These are phyloP conservation scores for Epinephelus fuscoguttatus DNA, from an alignment of 2,113 vertebrate species.

Conservation along the genomic window DNA sequence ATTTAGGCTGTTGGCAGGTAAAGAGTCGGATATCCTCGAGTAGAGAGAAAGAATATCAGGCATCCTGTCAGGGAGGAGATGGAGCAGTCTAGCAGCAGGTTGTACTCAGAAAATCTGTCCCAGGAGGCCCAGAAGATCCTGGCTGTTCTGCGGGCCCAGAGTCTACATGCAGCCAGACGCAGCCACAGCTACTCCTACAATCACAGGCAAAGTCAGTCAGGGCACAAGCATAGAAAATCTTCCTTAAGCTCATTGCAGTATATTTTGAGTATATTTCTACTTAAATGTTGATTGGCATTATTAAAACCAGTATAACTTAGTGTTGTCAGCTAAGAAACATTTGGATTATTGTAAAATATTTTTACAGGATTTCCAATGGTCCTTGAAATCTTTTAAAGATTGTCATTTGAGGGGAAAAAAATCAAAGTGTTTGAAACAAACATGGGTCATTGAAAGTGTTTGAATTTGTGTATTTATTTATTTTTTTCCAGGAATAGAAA, in stretches of 20 bases:
- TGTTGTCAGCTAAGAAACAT: not conserved
- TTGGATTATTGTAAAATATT: not conserved
- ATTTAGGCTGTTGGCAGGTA: slow-evolving; percentile 22
- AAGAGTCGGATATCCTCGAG: slow-evolving; percentile 30
- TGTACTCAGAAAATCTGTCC: slow-evolving; percentile 87
- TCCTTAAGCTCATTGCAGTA: not conserved
- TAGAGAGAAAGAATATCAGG: slow-evolving; percentile 24
- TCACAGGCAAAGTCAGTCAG: slow-evolving; percentile 77
- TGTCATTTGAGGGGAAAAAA: no score
- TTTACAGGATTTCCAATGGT: not conserved
- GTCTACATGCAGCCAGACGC: slow-evolving; percentile 39
- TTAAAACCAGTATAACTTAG: not conserved
- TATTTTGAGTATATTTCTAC: not conserved
- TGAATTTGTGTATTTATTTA: no score
- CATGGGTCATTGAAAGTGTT: no score
- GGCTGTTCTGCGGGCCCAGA: slow-evolving; percentile 84
- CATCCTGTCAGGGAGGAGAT: slow-evolving; percentile 71
- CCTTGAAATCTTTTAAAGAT: no score
- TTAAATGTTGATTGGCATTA: not conserved
- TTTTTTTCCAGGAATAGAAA: no score
- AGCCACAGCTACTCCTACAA: not conserved
- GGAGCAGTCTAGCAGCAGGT: slow-evolving; percentile 77
- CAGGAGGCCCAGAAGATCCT: slow-evolving; percentile 88
- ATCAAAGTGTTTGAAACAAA: no score
- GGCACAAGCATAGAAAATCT: not conserved